Evolutionary conservation across 2,113 vertebrate genomes (phyloP).

Genomic region (cattle (Bos taurus)): ARS-UCD2.0 NC_037332.1:79030501-79031000

Average conservation of each 20-base stretch:
- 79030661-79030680: not conserved
- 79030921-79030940: not conserved
- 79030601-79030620: not conserved
- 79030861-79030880: no score
- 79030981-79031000: not conserved
- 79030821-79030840: no score
- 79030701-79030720: not conserved
- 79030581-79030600: not conserved
- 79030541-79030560: not conserved
- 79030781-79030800: not conserved
- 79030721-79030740: not conserved
- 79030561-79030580: not conserved
- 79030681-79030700: not conserved
- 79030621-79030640: not conserved
- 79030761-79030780: not conserved
- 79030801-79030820: not conserved
- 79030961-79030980: not conserved
- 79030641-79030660: not conserved
- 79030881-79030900: no score
- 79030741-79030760: not conserved
- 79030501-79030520: not conserved
- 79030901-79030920: no score
- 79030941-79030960: not conserved
- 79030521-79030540: not conserved
- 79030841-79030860: no score